Percentiles rank a stretch among this genome's conserved stretches.
Evolutionary conservation across 2,113 vertebrate species (phyloP).

Genomic region (Campylomormyrus numenius): DNA sequence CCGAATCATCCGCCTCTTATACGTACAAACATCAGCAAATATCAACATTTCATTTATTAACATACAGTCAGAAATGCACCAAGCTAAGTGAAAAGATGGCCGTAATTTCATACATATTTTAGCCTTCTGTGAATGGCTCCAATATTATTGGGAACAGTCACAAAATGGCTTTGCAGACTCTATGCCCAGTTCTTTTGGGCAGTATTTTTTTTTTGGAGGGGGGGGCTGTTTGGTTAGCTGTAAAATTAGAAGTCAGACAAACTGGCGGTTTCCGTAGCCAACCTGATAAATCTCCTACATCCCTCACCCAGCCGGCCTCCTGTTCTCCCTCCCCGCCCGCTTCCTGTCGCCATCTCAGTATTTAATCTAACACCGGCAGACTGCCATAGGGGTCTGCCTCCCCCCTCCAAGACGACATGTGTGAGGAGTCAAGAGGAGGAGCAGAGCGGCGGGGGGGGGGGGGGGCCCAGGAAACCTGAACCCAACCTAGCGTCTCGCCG

Average conservation of each 20-base stretch:
- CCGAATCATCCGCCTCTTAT: background rate
- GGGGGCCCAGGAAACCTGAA: constrained; percentile 86
- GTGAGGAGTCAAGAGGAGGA: constrained; percentile 59
- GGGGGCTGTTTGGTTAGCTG: constrained; percentile 86
- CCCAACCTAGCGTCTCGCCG: constrained; percentile 78
- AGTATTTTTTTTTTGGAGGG: constrained; percentile 28
- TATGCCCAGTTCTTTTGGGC: constrained; percentile 53
- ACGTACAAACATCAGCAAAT: background rate
- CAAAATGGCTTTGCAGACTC: constrained; percentile 81
- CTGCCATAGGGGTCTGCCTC: constrained; percentile 86
- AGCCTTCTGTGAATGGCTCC: constrained; percentile 41
- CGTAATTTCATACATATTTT: background rate
- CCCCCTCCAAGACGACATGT: constrained; percentile 76
- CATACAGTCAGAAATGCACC: background rate
- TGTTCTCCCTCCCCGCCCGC: constrained; percentile 95
- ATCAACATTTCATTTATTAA: background rate
- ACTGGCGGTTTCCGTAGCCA: constrained; percentile 88
- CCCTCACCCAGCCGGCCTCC: constrained; percentile 72
- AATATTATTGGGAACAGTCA: constrained; percentile 69
- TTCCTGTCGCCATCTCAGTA: constrained; percentile 99
- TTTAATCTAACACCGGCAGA: constrained; percentile 98
- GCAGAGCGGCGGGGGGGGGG: constrained; percentile 61
- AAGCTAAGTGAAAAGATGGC: background rate
- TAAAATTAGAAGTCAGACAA: constrained; percentile 92
- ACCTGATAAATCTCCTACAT: constrained; percentile 91